Percentiles rank a stretch among this genome's conserved stretches.
phyloP scores from a whole-genome alignment of 1,140 invertebrate species.

The Ylistrum balloti region DNA sequence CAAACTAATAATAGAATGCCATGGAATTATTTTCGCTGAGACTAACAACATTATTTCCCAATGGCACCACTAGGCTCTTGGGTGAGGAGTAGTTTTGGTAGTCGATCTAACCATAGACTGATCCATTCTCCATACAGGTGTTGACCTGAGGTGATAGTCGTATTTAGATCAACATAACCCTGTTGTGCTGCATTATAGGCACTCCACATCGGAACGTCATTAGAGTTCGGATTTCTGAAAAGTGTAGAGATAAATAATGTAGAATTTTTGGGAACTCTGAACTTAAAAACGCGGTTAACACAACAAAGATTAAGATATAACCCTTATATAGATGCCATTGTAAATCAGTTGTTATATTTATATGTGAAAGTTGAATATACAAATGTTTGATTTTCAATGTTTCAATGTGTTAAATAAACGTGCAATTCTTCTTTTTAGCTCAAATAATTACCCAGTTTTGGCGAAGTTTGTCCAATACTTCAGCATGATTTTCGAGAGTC shows the following conservation, averaged over 20 bases:
- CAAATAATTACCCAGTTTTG: not conserved
- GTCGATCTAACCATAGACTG: not conserved
- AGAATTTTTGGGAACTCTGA: too few species aligned
- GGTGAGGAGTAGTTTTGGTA: not conserved
- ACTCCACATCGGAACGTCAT: not conserved
- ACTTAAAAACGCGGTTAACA: too few species aligned
- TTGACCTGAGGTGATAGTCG: not conserved
- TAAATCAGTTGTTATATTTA: too few species aligned
- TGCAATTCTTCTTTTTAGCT: too few species aligned
- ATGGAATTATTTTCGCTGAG: too few species aligned
- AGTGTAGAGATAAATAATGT: not conserved
- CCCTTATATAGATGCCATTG: too few species aligned
- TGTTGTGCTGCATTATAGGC: not conserved
- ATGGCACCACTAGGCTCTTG: not conserved
- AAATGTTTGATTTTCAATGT: too few species aligned
- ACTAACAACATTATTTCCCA: not conserved
- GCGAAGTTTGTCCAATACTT: slow-evolving; percentile 27
- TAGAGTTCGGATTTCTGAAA: not conserved
- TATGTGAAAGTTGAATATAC: too few species aligned
- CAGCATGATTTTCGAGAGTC: not conserved
- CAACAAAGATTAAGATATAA: too few species aligned
- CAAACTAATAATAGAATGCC: too few species aligned
- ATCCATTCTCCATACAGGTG: slow-evolving; percentile 15
- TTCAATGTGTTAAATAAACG: too few species aligned
- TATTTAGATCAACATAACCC: not conserved